These are phyloP conservation scores for Macropodus opercularis DNA, from an alignment of 2,797 vertebrate species.

Conservation along the genomic window DNA sequence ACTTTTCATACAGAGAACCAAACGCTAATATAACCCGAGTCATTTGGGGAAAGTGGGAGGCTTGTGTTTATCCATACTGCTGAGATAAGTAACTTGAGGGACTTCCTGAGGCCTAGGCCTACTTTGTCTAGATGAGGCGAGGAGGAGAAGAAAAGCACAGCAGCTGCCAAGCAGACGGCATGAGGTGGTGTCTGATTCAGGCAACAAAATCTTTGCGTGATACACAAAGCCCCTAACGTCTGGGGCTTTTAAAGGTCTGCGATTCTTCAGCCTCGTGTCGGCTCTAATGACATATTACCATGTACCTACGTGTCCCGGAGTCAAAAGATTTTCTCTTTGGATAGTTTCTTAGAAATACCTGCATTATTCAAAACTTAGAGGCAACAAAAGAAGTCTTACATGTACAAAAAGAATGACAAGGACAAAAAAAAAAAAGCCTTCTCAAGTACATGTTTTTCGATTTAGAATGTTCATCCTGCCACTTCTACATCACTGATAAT, in stretches of 20 bases:
- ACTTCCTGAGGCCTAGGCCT: slow-evolving; percentile 74
- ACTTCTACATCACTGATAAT: slow-evolving; percentile 41
- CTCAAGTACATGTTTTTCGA: slow-evolving; percentile 16
- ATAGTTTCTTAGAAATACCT: slow-evolving; percentile 24
- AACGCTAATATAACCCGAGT: slow-evolving; percentile 58
- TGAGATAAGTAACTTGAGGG: slow-evolving; percentile 72
- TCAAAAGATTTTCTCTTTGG: slow-evolving; percentile 16
- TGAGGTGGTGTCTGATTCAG: slow-evolving; percentile 55
- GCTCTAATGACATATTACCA: slow-evolving; percentile 31
- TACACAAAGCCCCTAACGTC: slow-evolving; percentile 43
- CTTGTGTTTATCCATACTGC: slow-evolving; percentile 58
- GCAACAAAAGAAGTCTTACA: slow-evolving; percentile 2
- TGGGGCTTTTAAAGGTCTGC: slow-evolving; percentile 43
- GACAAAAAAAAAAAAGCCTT: neutral
- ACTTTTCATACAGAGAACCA: slow-evolving; percentile 55
- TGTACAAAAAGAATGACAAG: slow-evolving; percentile 9
- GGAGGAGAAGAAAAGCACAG: slow-evolving; percentile 47
- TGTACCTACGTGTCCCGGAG: slow-evolving; percentile 33
- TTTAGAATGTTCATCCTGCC: slow-evolving; percentile 33
- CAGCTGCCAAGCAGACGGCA: slow-evolving; percentile 49
- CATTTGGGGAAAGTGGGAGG: slow-evolving; percentile 46
- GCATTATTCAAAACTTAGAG: slow-evolving; percentile 6
- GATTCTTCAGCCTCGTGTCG: slow-evolving; percentile 36
- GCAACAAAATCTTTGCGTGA: slow-evolving; percentile 50
- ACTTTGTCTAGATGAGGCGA: slow-evolving; percentile 58